A percentile compares a stretch with the other conserved stretches of the same genome.
phyloP scores from a whole-genome alignment of 1,140 invertebrate genomes.

The Cecropterus lyciades region DNA sequence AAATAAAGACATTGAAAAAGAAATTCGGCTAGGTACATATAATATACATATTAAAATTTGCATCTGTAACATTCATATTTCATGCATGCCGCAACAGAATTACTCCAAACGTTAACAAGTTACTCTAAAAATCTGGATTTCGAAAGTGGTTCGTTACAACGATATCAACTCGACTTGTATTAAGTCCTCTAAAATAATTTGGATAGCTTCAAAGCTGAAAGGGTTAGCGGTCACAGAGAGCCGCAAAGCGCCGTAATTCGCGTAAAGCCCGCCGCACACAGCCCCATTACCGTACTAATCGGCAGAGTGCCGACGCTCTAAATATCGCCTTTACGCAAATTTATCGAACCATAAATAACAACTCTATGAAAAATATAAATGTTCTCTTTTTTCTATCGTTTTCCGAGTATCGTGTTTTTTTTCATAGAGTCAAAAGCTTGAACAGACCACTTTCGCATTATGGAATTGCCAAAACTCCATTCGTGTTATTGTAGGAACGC shows the following conservation, averaged over 20 bases:
- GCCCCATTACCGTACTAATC: slow-evolving; percentile 74
- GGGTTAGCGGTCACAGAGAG: slow-evolving; percentile 55
- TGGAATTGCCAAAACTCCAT: slow-evolving; percentile 84
- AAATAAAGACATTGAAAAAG: no score
- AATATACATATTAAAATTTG: no score
- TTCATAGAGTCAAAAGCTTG: slow-evolving; percentile 84
- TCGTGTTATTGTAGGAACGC: slow-evolving; percentile 55
- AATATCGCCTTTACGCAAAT: slow-evolving; percentile 79
- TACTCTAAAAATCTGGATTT: slow-evolving; percentile 46
- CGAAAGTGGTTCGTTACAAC: slow-evolving; percentile 45
- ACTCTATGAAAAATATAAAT: slow-evolving; percentile 83
- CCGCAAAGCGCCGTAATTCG: slow-evolving; percentile 59
- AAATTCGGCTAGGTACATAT: no score
- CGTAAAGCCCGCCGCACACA: slow-evolving; percentile 54
- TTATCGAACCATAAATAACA: slow-evolving; percentile 81
- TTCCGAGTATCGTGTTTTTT: slow-evolving; percentile 79
- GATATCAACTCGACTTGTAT: slow-evolving; percentile 51
- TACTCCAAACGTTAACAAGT: slow-evolving; percentile 21
- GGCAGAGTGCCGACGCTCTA: slow-evolving; percentile 77
- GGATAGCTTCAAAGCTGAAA: slow-evolving; percentile 73
- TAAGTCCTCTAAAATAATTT: slow-evolving; percentile 68
- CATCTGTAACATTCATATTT: not conserved
- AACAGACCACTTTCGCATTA: slow-evolving; percentile 84
- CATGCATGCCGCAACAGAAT: not conserved
- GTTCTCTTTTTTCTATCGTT: slow-evolving; percentile 81